Base-by-base conservation (phyloP, 2,888 invertebrate genomes). In the Patella pellucida region DNA sequence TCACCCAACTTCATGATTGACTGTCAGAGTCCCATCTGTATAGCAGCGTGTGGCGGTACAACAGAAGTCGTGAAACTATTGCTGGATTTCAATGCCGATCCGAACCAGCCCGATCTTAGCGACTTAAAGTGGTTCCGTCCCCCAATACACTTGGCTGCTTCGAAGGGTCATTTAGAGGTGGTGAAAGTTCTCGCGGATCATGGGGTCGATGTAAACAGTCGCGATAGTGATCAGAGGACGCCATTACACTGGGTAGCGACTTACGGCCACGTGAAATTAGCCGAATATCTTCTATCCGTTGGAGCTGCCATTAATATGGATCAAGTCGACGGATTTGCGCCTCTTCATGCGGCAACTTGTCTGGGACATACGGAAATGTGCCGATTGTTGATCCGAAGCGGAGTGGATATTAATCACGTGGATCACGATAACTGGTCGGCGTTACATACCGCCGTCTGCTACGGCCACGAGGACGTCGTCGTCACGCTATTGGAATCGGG, bases 401-500 rank as follows among this genome's bases (percentile, higher is more conserved):
- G 86, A 15, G 88, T 86, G 11, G 83, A 85, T 68, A 79, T 86
- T 7, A 82, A 87, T 72, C n/a, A 72, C 14, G 79, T 78, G 15
- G 88, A 89, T 75, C 76, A 84, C 7, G 88, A 89, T 77, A 88
- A 88, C 2, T 89, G 88, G 88, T 86, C 87, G 1, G 81, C 88
- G 3, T 79, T 89, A 54, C 89, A 89, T 74, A 85, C 87, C 12
- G 87, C 89, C 19, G 85, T 87, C 52, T 86, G 86, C 52, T 85
- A 85, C 74, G 88, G 88, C 11, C 83, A 89, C 68, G 73, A 76
- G 9, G 77, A 80, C 16, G 79, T 87, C 15, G 86, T 87, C 7
- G 72, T 81, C 41, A 79, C 83, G 7, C 76, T 89, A n/a, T 73
- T 88, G 9, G 80, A 85, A 51, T 74, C 78, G 12, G 83, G 85